phyloP scores from a whole-genome alignment of 2,113 vertebrate species.

The Rhagologus leucostigma region DNA sequence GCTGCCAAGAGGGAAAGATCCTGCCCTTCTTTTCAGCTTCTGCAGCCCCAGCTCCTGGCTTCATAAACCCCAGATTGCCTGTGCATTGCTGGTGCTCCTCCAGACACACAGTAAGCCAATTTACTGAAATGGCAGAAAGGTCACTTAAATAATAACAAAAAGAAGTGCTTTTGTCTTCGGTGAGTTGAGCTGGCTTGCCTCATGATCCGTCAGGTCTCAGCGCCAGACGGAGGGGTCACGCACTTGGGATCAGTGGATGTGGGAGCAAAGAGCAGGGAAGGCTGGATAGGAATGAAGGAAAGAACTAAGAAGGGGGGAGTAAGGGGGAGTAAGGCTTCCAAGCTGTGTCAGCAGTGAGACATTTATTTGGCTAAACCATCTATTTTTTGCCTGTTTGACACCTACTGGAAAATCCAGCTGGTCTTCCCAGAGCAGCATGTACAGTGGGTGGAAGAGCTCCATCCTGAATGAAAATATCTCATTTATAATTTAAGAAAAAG shows the following conservation, averaged over 20 bases:
- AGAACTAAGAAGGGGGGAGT: not conserved
- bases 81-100: not conserved
- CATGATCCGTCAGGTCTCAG: rapidly evolving
- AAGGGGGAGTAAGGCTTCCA: not conserved
- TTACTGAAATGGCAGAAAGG: not conserved
- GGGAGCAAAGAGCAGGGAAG: not conserved
- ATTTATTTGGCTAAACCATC: not conserved
- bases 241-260: not conserved
- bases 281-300: not conserved
- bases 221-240: not conserved
- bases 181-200: not conserved
- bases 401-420: not conserved
- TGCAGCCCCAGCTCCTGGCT: not conserved
- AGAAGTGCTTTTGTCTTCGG: not conserved
- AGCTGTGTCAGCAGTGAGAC: not conserved
- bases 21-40: not conserved
- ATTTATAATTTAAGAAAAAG: not conserved
- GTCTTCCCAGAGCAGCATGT: not conserved
- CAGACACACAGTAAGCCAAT: not conserved
- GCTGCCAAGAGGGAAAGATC: not conserved
- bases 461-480: not conserved
- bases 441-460: not conserved
- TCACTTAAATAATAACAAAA: not conserved
- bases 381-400: not conserved
- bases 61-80: not conserved